Evolutionary conservation across 2,797 vertebrate genomes (phyloP).

Genomic region (Syncerus caffer): DNA sequence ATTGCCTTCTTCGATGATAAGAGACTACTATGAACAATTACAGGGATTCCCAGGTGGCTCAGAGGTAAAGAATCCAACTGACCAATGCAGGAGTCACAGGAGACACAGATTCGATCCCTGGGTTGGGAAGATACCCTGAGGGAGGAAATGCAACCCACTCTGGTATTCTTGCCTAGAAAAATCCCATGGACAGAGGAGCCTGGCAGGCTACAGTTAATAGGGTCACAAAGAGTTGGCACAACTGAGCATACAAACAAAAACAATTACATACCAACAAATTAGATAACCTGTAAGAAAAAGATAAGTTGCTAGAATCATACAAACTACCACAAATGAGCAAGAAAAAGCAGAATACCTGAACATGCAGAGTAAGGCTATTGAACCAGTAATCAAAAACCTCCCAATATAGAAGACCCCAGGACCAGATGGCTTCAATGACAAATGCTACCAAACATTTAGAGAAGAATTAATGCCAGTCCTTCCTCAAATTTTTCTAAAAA

Average conservation of each 20-base stretch:
- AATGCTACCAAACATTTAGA: background rate
- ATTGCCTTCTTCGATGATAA: too few species aligned
- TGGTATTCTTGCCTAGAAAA: background rate
- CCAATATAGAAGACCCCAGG: background rate
- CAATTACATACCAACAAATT: background rate
- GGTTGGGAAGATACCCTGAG: background rate
- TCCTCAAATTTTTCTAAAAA: background rate
- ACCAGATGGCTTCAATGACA: background rate
- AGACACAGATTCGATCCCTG: background rate
- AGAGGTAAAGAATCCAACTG: background rate
- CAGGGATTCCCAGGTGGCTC: background rate
- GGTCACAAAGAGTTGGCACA: background rate
- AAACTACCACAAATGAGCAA: background rate
- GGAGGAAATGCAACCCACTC: background rate
- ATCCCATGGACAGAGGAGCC: background rate
- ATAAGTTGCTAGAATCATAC: background rate
- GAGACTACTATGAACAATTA: background rate
- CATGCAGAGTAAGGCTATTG: background rate
- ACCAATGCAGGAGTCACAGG: background rate
- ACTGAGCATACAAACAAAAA: background rate
- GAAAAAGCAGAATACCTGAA: background rate
- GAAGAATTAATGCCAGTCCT: background rate
- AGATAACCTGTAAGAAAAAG: background rate
- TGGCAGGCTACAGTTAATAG: background rate
- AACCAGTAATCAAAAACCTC: background rate